Evolutionary conservation across 2,113 vertebrate species (phyloP), one percentile per base, ranked within the genome.

Genomic region (Phoenicopterus ruber): DNA sequence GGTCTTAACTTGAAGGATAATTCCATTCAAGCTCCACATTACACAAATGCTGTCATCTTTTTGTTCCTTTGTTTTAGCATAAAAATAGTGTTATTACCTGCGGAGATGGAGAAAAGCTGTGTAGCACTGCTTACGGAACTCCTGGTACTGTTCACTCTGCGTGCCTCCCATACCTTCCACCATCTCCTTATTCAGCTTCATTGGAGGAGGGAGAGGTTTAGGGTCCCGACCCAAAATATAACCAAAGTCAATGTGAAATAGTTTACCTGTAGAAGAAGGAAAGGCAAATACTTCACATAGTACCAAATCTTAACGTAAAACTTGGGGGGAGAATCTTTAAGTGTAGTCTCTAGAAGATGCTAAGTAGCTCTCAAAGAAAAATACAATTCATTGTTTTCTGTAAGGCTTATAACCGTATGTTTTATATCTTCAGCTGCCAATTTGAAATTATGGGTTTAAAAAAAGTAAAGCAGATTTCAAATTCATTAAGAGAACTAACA

Each of bases 131-230:
- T 99, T 99, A 26, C 99, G 99, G 96, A 99, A 99, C 95, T 99
- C 99, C 87, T 99, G 99, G 98, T 99, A 99, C 97, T 99, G 99
- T 83, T 99, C 99, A 4, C 99, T 99, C 97, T 99, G 99, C 3
- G 99, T 99, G 82, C 99, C 99, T 4, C 99, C 99, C 99, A 99
- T 99, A 25, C 99, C 99, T 98, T 99, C 99, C 76, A 99, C 99
- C 99, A 99, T 99, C 97, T 99, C 99, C 85, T 99, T 99, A 94
- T 99, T 99, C 97, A 99, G 98, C 97, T 99, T 99, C 99, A 99
- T 99, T 1, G 99, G 99, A 0, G 99, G 99, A 55, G 99, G 99
- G 22, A 99, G 98, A 19, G 99, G 99, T 91, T 99, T 99, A 15
- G 99, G 99, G 95, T 99, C 99, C 18, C 99, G 98, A 21, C 99